phyloP scores from a whole-genome alignment of 2,888 invertebrate species.

The Cryptus viduatorius region DNA sequence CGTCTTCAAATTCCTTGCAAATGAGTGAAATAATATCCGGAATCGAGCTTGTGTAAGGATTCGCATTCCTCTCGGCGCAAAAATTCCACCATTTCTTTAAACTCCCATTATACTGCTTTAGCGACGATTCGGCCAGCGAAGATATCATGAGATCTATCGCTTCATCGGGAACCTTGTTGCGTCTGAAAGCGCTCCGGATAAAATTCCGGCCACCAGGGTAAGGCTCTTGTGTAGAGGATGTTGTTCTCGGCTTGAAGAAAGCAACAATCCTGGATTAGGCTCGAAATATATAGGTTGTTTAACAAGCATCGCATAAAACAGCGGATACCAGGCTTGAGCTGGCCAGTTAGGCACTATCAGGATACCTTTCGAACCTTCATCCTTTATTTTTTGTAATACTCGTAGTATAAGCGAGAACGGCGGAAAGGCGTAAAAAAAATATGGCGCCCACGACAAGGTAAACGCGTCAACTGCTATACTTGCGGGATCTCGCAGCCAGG shows the following conservation, averaged over 20 bases:
- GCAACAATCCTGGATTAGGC: slow-evolving; percentile 40
- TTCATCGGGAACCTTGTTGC: slow-evolving; percentile 39
- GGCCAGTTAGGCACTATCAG: slow-evolving; percentile 51
- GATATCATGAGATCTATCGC: slow-evolving; percentile 52
- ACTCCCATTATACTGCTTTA: slow-evolving; percentile 61
- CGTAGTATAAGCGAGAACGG: slow-evolving; percentile 32
- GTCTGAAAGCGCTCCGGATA: slow-evolving; percentile 56
- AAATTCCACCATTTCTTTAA: slow-evolving; percentile 67
- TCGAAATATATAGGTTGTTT: slow-evolving; percentile 23
- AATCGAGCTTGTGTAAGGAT: slow-evolving; percentile 16
- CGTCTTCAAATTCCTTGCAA: slow-evolving; percentile 34
- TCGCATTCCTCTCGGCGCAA: slow-evolving; percentile 30
- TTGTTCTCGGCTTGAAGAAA: slow-evolving; percentile 52
- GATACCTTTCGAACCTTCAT: slow-evolving; percentile 54
- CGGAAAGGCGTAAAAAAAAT: slow-evolving; percentile 39
- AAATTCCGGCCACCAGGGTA: slow-evolving; percentile 65
- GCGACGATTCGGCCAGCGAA: slow-evolving; percentile 55
- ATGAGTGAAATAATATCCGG: slow-evolving; percentile 49
- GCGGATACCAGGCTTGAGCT: slow-evolving; percentile 22
- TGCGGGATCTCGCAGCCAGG: slow-evolving; percentile 71
- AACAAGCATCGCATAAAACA: slow-evolving; percentile 20
- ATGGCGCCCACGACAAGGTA: slow-evolving; percentile 31
- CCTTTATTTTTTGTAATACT: slow-evolving; percentile 52
- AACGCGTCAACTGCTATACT: slow-evolving; percentile 57
- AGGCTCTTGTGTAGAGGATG: slow-evolving; percentile 47